Evolutionary conservation across 2,888 invertebrate genomes (phyloP), one percentile per base, ranked within the genome.

Genomic region (Erebia ligea): DNA sequence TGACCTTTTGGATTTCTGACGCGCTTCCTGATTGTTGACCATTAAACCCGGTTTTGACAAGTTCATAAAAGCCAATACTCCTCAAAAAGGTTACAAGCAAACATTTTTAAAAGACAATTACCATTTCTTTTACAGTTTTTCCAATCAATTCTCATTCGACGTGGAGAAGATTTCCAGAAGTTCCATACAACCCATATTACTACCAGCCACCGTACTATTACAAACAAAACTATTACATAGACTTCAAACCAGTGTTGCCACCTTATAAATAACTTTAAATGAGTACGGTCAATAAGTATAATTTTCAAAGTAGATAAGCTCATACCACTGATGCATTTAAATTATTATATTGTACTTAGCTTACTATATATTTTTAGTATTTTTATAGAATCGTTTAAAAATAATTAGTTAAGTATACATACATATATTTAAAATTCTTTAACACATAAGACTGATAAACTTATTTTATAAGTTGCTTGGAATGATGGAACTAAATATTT

Each of bases 201-300:
- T 61, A 64, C 54, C 67, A 72, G 4, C 69, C 72, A 6, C 70
- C 75, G 10, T 69, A 45, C 19, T 61, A 69, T 62, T 72, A 69
- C 57, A 72, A 72, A 25, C 64, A 69, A 40, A 58, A 63, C 19
- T 69, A 72, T 57, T 64, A 68, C 48, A 54, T 61, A 21, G 67
- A 68, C 40, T 68, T 62, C 61, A 67, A 73, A 54, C 56, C 56
- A 61, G 45, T 75, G 11, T 42, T 61, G 48, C 54, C n/a, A 68
- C 48, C 52, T 50, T 17, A 59, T 15, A 10, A 50, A 59, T 61
- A 59, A 67, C 11, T 50, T n/a, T n/a, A n/a, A n/a, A 19, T 52
- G 0, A 15, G n/a, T 52, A 34, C 21, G 21, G 21, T 21, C 21
- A 21, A 2, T 2, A 34, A 34, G 15, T n/a, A 17, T 15, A 4